Evolutionary conservation across 2,797 vertebrate genomes (phyloP).

Genomic region (Bufotes viridis): DNA sequence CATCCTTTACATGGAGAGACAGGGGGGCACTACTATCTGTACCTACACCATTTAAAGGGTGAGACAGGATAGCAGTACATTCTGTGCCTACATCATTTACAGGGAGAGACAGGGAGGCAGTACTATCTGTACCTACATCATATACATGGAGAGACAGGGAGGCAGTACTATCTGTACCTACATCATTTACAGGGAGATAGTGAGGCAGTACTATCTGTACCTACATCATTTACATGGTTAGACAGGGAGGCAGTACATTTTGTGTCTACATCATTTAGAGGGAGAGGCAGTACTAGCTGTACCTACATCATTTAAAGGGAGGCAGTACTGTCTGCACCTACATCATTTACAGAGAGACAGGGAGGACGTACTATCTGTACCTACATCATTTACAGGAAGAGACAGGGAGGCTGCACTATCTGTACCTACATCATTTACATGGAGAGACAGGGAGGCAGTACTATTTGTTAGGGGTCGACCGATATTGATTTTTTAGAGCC

Average conservation of each 20-base stretch:
- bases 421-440: too few species aligned
- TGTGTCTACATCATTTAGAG: not conserved
- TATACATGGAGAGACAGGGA: too few species aligned
- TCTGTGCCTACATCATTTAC: not conserved
- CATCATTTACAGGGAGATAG: not conserved
- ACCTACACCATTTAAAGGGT: not conserved
- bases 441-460: too few species aligned
- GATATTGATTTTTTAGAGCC: too few species aligned
- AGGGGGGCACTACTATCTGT: not conserved
- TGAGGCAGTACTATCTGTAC: not conserved
- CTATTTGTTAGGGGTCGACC: too few species aligned
- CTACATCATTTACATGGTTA: too few species aligned
- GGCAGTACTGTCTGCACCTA: not conserved
- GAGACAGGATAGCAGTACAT: not conserved
- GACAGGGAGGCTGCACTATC: too few species aligned
- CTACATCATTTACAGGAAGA: too few species aligned
- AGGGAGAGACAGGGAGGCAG: not conserved
- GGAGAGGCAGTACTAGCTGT: not conserved
- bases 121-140: not conserved
- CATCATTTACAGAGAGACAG: rapidly evolving
- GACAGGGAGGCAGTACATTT: not conserved
- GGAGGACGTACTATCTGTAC: not conserved
- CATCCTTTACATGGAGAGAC: not conserved
- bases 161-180: too few species aligned
- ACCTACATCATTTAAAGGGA: too few species aligned